Percentiles rank a stretch among this genome's conserved stretches.
Evolutionary conservation across 2,113 vertebrate genomes (phyloP).

Genomic region (Gymnobelideus leadbeateri): DNA sequence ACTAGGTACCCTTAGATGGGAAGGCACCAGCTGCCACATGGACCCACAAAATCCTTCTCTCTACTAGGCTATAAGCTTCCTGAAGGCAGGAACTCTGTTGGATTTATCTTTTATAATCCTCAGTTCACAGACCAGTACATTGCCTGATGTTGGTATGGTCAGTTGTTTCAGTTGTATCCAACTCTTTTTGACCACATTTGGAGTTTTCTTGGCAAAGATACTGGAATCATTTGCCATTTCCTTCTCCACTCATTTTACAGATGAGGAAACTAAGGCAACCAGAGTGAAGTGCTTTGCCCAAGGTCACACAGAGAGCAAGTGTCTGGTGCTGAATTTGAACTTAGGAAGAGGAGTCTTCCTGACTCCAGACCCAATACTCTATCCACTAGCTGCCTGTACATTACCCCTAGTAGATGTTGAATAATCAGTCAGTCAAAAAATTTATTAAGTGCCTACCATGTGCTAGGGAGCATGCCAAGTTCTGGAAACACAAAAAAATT

Average conservation of each 20-base stretch:
- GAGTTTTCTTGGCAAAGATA: not conserved
- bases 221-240: not conserved
- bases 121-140: not conserved
- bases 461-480: not conserved
- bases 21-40: not conserved
- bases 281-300: not conserved
- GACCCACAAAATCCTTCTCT: not conserved
- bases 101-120: not conserved
- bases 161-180: not conserved
- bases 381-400: not conserved
- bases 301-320: not conserved
- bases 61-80: not conserved
- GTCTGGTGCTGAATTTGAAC: not conserved
- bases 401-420: not conserved
- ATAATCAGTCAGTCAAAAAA: not conserved
- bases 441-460: not conserved
- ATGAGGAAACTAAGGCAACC: not conserved
- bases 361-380: not conserved
- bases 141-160: not conserved
- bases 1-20: not conserved
- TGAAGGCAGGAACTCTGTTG: not conserved
- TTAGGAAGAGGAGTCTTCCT: too few species aligned
- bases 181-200: not conserved
- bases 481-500: not conserved
- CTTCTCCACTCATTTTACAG: not conserved